A percentile compares a stretch with the other conserved stretches of the same genome.
Evolutionary conservation across 2,113 vertebrate genomes (phyloP).

Genomic region (Dromaius novaehollandiae): DNA sequence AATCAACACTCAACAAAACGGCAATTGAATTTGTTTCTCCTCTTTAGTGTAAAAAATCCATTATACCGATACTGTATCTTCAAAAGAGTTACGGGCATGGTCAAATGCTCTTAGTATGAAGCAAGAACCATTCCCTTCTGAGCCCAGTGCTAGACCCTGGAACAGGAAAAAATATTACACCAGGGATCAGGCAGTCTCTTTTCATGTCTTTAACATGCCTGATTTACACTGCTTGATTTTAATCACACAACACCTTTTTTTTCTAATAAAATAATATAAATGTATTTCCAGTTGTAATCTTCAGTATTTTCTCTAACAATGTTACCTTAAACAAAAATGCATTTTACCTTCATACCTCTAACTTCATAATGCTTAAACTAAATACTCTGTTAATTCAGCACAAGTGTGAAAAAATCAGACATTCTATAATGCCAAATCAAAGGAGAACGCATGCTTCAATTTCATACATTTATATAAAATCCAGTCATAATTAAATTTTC

Average conservation of each 20-base stretch:
- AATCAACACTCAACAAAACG: not conserved
- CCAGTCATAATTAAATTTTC: not conserved
- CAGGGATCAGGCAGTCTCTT: not conserved
- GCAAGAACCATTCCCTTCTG: not conserved
- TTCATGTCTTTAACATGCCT: not conserved
- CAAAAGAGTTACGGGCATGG: not conserved
- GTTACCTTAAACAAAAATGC: not conserved
- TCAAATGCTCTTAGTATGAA: not conserved
- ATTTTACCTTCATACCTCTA: not conserved
- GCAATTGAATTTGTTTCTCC: not conserved
- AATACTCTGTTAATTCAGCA: not conserved
- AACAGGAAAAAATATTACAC: not conserved
- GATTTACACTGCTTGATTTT: not conserved
- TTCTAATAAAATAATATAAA: not conserved
- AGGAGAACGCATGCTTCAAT: not conserved
- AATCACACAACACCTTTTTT: not conserved
- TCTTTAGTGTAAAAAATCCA: not conserved
- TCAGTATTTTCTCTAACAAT: not conserved
- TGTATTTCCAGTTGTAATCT: not conserved
- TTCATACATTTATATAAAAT: not conserved
- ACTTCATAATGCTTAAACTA: not conserved
- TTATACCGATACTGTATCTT: not conserved
- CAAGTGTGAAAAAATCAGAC: not conserved
- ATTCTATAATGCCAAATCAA: not conserved
- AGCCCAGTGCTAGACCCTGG: not conserved